These are phyloP conservation scores for Trichogramma pretiosum DNA, from an alignment of 1,140 invertebrate species.

Conservation along the genomic window DNA sequence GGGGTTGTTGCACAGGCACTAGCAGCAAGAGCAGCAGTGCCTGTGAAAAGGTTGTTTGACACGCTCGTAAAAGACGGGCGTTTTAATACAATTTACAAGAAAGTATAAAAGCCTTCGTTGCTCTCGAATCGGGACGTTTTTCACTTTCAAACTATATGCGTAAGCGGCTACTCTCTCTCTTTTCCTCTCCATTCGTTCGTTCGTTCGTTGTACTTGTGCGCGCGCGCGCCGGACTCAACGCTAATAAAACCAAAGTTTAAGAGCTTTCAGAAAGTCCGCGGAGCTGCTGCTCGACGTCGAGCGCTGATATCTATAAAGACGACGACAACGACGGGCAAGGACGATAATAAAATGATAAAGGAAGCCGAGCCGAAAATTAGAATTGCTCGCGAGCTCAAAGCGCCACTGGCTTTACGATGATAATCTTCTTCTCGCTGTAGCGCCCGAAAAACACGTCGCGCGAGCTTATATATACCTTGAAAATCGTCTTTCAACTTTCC, in stretches of 20 bases:
- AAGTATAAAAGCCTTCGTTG: slow-evolving; percentile 27
- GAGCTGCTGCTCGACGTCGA: not conserved
- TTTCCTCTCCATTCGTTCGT: not conserved
- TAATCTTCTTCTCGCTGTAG: slow-evolving; percentile 19
- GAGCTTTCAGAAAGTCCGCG: slow-evolving; percentile 17
- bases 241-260: slow-evolving; percentile 21
- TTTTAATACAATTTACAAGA: slow-evolving; percentile 49
- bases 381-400: slow-evolving; percentile 18
- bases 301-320: slow-evolving; percentile 19
- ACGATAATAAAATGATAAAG: slow-evolving; percentile 22
- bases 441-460: no score
- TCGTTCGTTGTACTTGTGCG: not conserved
- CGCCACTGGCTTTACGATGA: slow-evolving; percentile 19
- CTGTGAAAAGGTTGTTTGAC: slow-evolving; percentile 42
- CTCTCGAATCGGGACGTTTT: not conserved
- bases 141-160: not conserved
- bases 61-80: slow-evolving; percentile 44
- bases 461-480: no score
- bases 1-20: slow-evolving; percentile 17
- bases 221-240: slow-evolving; percentile 8
- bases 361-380: slow-evolving; percentile 21
- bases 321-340: no score
- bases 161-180: not conserved
- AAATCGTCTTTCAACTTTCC: no score
- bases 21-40: slow-evolving; percentile 18